These are phyloP conservation scores for Lasioglossum albipes DNA, from an alignment of 1,140 invertebrate species.

Conservation along the genomic window DNA sequence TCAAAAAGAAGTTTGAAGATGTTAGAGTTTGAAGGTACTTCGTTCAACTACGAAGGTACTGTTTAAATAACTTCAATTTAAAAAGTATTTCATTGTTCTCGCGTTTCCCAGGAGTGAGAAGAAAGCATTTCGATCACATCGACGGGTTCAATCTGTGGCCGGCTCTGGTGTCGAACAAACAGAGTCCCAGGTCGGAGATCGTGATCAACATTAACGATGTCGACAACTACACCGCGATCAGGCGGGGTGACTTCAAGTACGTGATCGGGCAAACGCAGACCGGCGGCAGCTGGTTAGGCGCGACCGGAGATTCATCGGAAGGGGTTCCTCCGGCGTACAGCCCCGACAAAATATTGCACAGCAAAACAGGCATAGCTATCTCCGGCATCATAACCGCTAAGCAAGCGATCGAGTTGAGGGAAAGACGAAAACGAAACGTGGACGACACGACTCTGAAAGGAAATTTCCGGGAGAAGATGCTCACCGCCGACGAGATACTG, in stretches of 20 bases:
- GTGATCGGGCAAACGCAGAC: conserved; percentile 82
- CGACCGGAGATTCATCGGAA: conserved; percentile 75
- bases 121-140: conserved; percentile 73
- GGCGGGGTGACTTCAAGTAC: conserved; percentile 87
- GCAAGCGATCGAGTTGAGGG: conserved; percentile 27
- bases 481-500: conserved; percentile 72
- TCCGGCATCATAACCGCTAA: conserved; percentile 72
- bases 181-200: conserved; percentile 83
- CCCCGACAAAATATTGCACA: conserved; percentile 78
- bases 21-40: too few relatives aligned
- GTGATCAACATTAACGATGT: conserved; percentile 88
- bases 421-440: conserved; percentile 13
- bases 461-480: conserved; percentile 54
- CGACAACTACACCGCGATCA: conserved; percentile 82
- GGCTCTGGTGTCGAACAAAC: conserved; percentile 78
- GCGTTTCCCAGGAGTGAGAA: conserved; percentile 49
- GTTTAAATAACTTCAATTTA: too few relatives aligned
- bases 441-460: conserved; percentile 51
- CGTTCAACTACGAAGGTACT: too few relatives aligned
- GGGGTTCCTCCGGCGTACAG: conserved; percentile 73
- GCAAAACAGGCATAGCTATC: conserved; percentile 77
- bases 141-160: conserved; percentile 89
- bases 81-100: too few relatives aligned
- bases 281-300: conserved; percentile 83
- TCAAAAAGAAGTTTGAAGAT: too few relatives aligned